phyloP scores from a whole-genome alignment of 2,888 invertebrate genomes.

The Philopedon plagiatum region DNA sequence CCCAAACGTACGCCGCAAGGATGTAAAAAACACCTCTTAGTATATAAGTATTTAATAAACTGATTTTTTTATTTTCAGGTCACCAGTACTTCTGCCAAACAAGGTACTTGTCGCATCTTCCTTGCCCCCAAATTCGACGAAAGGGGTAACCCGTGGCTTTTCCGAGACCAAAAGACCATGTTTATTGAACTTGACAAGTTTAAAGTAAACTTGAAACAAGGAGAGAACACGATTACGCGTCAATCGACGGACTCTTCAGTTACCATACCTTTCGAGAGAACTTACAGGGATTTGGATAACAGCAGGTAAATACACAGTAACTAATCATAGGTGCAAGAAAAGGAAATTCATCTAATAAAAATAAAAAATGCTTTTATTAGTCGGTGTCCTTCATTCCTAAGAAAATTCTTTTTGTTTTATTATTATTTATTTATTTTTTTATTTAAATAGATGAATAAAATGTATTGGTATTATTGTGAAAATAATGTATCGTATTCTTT shows the following conservation, averaged over 20 bases:
- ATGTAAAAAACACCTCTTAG: no score
- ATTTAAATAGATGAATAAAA: no score
- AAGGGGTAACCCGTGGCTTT: conserved; percentile 75
- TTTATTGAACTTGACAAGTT: conserved; percentile 85
- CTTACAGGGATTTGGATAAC: conserved; percentile 80
- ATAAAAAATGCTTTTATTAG: no score
- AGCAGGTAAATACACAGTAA: no score
- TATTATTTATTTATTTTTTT: background rate
- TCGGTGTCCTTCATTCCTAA: no score
- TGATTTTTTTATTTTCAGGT: conserved; percentile 16
- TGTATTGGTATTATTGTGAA: no score
- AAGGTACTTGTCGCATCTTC: conserved; percentile 80
- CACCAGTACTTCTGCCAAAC: conserved; percentile 29
- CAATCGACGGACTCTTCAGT: conserved; percentile 81
- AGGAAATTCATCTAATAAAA: no score
- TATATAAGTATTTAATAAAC: no score
- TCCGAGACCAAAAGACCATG: conserved; percentile 75
- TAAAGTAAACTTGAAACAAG: conserved; percentile 74
- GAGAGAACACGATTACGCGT: conserved; percentile 77
- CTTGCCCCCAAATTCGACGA: conserved; percentile 79
- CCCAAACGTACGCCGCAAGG: no score
- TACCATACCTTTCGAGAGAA: conserved; percentile 86
- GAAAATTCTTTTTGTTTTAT: background rate
- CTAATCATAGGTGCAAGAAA: no score
- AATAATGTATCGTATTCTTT: no score